A percentile compares a stretch with the other conserved stretches of the same genome.
Conservation (phyloP, 2,797 vertebrate species). For the Betta splendens region DNA sequence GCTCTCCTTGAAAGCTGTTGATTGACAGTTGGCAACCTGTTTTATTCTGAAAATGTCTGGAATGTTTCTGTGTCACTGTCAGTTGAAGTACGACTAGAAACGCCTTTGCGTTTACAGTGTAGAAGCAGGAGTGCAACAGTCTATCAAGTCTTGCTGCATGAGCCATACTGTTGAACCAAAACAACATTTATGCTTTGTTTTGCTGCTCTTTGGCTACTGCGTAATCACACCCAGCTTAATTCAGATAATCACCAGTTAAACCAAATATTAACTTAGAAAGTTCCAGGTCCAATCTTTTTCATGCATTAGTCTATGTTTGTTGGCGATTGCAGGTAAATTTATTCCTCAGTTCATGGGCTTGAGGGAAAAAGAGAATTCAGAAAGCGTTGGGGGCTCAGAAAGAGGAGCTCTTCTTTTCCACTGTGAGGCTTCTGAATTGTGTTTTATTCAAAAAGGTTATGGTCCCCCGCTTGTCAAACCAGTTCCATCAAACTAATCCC, state of each 20-base stretch:
- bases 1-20: no score
- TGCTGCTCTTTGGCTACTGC: background rate
- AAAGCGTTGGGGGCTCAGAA: slow-evolving; percentile 19
- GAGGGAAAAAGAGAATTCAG: slow-evolving; percentile 17
- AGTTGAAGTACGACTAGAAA: no score
- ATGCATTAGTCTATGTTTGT: slow-evolving; percentile 2
- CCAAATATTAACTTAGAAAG: no score
- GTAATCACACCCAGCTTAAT: background rate
- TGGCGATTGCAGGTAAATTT: slow-evolving; percentile 18
- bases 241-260: background rate
- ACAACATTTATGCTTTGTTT: no score
- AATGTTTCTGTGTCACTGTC: no score
- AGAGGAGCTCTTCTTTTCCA: slow-evolving; percentile 27
- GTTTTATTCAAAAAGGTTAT: slow-evolving; percentile 62
- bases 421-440: slow-evolving; percentile 39
- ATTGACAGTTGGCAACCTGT: no score
- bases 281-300: background rate
- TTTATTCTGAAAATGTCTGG: no score
- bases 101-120: no score
- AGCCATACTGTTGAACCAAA: no score
- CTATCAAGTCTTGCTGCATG: no score
- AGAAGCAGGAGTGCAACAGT: no score
- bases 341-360: slow-evolving; percentile 10
- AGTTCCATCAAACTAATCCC: slow-evolving; percentile 70
- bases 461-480: slow-evolving; percentile 69